Percentiles rank a stretch among this genome's conserved stretches.
Evolutionary conservation across 1,140 invertebrate species (phyloP).

Genomic region (Drosophila pruinosa): DNA sequence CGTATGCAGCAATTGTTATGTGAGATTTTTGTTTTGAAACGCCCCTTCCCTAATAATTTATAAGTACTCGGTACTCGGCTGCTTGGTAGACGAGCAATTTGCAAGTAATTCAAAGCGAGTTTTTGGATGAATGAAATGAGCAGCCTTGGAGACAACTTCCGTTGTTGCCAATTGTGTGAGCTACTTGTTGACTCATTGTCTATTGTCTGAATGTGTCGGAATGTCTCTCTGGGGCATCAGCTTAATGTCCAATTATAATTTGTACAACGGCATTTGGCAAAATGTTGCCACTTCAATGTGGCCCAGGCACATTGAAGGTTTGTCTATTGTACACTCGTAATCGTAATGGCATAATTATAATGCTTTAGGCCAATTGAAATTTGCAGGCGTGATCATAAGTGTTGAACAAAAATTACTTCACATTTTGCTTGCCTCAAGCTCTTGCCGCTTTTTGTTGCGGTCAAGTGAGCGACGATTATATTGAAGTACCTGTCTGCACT

Average conservation of each 20-base stretch:
- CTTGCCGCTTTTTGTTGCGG: conserved; percentile 50
- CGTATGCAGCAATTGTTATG: conserved; percentile 41
- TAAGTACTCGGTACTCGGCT: background rate
- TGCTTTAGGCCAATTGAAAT: conserved; percentile 45
- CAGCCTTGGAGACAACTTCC: conserved; percentile 68
- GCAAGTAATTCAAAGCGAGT: conserved; percentile 61
- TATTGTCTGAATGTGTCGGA: conserved; percentile 51
- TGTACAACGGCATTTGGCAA: conserved; percentile 30
- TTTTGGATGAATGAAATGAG: conserved; percentile 63
- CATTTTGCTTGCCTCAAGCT: conserved; percentile 29
- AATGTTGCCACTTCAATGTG: conserved; percentile 33
- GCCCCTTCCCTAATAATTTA: background rate
- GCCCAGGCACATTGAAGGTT: conserved; percentile 38
- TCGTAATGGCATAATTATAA: conserved; percentile 52
- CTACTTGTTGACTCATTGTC: conserved; percentile 46
- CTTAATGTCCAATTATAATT: conserved; percentile 71
- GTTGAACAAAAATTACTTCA: conserved; percentile 55
- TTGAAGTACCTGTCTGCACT: conserved; percentile 17
- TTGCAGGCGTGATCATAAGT: conserved; percentile 41
- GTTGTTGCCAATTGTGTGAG: conserved; percentile 57
- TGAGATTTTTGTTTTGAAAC: conserved; percentile 1
- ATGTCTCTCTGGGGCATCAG: conserved; percentile 23
- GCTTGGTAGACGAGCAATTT: conserved; percentile 42
- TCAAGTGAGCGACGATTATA: conserved; percentile 58
- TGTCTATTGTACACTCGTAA: conserved; percentile 34